Conservation (phyloP, 2,113 vertebrate genomes). For the Psittacus erithacus region DNA sequence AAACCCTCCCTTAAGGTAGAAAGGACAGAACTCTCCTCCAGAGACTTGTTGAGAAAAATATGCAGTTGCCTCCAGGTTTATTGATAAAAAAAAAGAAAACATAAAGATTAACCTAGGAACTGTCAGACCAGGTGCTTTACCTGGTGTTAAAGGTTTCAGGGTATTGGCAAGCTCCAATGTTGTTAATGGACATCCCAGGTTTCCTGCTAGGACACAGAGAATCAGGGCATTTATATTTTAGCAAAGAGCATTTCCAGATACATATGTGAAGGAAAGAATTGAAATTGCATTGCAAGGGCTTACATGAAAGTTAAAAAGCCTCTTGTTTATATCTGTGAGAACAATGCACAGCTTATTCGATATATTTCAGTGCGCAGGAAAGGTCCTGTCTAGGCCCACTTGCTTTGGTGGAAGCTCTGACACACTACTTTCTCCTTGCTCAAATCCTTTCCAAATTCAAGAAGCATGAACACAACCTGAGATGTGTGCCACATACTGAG, state of each 20-base stretch:
- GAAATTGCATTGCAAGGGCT: not conserved
- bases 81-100: not conserved
- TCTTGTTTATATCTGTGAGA: not conserved
- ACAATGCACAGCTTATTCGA: not conserved
- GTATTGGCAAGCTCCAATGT: not conserved
- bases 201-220: constrained; percentile 28
- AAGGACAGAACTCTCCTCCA: not conserved
- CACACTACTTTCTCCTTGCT: not conserved
- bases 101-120: not conserved
- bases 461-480: not conserved
- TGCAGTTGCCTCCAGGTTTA: not conserved
- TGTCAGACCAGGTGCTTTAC: constrained; percentile 24
- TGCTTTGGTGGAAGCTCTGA: not conserved
- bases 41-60: not conserved
- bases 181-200: constrained; percentile 1
- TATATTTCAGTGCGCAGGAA: not conserved
- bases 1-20: not conserved
- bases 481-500: not conserved
- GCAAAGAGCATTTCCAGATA: constrained; percentile 44
- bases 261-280: not conserved
- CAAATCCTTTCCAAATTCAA: not conserved
- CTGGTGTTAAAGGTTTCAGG: not conserved
- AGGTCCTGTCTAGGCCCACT: not conserved
- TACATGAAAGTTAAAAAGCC: not conserved
- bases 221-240: not conserved